Conservation (phyloP, 2,797 vertebrate species). For the Syncerus caffer region DNA sequence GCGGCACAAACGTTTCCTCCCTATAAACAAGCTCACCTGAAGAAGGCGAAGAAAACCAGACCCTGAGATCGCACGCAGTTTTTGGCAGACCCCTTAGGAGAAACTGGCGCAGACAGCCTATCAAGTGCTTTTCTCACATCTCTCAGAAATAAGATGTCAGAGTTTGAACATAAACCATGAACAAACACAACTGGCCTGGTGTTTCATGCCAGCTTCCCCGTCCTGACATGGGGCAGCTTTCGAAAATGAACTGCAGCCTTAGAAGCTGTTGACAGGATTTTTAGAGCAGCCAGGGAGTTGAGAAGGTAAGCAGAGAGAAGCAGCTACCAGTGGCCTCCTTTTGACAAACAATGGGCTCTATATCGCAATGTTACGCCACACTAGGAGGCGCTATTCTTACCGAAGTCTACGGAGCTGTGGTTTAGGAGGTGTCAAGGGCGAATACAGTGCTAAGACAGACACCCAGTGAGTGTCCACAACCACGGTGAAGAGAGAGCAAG, state of each 20-base stretch:
- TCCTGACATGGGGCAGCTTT: constrained; percentile 1
- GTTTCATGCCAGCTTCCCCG: neutral
- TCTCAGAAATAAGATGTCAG: constrained; percentile 41
- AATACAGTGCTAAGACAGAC: neutral
- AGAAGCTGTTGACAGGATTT: neutral
- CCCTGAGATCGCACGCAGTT: neutral
- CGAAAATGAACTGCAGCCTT: neutral
- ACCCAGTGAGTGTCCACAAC: neutral
- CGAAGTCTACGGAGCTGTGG: neutral
- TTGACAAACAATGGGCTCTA: neutral
- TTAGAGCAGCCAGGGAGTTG: neutral
- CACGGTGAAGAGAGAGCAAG: neutral
- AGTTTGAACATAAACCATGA: constrained; percentile 35
- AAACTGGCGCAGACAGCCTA: neutral
- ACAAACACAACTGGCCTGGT: neutral
- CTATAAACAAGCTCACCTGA: constrained; percentile 60
- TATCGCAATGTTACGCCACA: neutral
- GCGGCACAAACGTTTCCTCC: constrained; percentile 28
- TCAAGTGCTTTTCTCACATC: constrained; percentile 23
- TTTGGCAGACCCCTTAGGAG: constrained; percentile 54
- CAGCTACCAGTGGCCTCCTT: neutral
- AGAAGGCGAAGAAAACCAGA: constrained; percentile 31
- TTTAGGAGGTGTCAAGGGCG: neutral
- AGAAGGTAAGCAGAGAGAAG: neutral
- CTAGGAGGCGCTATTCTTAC: neutral